Base-by-base conservation (phyloP, 1,140 invertebrate genomes). In the Diorhabda carinulata region DNA sequence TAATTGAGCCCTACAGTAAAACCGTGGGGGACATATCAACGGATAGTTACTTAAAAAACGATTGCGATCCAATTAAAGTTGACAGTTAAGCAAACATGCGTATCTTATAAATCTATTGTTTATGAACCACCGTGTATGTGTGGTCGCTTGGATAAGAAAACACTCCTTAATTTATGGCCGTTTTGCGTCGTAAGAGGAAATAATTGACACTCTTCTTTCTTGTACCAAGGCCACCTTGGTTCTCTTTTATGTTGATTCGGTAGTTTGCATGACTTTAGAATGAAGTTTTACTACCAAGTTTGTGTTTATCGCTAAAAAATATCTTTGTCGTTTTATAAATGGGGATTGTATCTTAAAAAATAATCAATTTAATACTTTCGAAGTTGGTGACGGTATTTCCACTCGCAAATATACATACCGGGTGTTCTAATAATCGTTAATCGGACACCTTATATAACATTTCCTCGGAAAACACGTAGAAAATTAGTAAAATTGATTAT, bases 61-160 rank as follows among this genome's bases (percentile, higher is more conserved):
- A 64, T 64, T 57, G 63, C 63, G 56, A 64, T 64, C 63, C 63
- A 64, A 64, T 64, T 64, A 64, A 56, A 47, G 63, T 64, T 64
- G 63, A 64, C 52, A 57, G 63, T 10, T 64, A 47, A 64, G 40
- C 63, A 47, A 44, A 47, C 63, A 64, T 64, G 63, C 63, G 63
- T 64, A 64, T 64, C 43, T 52, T 42, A 6, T 25, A 44, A 25
- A 64, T 64, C 44, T 40, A 44, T 10, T 44, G 4, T 40, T 5
- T 52, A 52, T 52, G 47, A 52, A 25, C 25, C 52, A 64, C 10
- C 63, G 63, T 64, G 63, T 64, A 47, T 47, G 63, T 25, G 63
- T 64, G 44, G n/a, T 57, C 45, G 43, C 41, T 8, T 41, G 43
- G 44, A 52, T 6, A 43, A 62, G 44, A 57, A 64, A 47, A 64